Evolutionary conservation across 2,113 vertebrate species (phyloP).

Genomic region (Daubentonia madagascariensis): DNA sequence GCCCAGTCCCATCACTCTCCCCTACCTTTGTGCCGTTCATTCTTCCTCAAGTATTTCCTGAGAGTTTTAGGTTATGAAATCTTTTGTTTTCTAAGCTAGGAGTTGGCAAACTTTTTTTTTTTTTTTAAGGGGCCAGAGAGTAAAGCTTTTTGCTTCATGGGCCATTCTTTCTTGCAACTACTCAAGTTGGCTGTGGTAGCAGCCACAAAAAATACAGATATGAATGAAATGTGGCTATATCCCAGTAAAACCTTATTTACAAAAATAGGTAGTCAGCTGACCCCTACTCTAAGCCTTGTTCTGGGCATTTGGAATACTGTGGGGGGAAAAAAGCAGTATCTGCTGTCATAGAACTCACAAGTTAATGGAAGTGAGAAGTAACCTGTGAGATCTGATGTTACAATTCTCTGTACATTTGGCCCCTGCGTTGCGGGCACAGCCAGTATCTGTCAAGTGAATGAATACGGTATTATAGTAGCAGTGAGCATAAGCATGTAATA

Average conservation of each 20-base stretch:
- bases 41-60: background rate
- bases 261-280: background rate
- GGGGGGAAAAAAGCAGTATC: background rate
- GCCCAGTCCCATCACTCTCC: fast-evolving
- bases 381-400: background rate
- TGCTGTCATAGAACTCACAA: background rate
- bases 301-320: background rate
- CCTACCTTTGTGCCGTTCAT: fast-evolving
- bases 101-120: background rate
- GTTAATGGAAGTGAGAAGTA: background rate
- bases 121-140: background rate
- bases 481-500: background rate
- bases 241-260: too few relatives aligned
- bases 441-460: too few relatives aligned
- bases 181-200: fast-evolving
- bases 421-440: fast-evolving
- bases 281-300: background rate
- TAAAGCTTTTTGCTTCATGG: background rate
- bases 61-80: background rate
- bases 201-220: background rate
- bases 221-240: fast-evolving
- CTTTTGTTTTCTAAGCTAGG: fast-evolving
- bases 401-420: fast-evolving
- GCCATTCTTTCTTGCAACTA: fast-evolving
- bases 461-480: fast-evolving